phyloP scores from a whole-genome alignment of 2,113 vertebrate genomes.

The Neolamprologus tretocephalus region DNA sequence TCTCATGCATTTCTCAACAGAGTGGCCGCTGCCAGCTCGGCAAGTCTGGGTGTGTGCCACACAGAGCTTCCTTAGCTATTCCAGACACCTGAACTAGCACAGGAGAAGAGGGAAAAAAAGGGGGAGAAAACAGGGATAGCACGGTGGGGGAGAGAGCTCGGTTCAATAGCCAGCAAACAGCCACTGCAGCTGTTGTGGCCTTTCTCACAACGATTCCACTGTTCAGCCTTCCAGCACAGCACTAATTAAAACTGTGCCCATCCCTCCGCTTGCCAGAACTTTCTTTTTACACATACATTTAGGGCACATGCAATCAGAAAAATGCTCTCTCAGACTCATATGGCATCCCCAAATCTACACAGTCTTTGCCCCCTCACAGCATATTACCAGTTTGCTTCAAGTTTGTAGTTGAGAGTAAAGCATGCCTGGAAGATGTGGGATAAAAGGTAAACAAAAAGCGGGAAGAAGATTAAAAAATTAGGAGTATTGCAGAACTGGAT shows the following conservation, averaged over 20 bases:
- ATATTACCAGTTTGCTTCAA: background rate
- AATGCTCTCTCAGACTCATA: background rate
- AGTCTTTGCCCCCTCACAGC: background rate
- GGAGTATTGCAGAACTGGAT: background rate
- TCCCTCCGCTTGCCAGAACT: slow-evolving; percentile 29
- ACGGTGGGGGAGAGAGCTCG: background rate
- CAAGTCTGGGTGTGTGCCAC: slow-evolving; percentile 45
- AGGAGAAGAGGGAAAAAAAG: background rate
- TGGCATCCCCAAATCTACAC: background rate
- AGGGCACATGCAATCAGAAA: background rate
- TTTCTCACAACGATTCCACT: slow-evolving; percentile 57
- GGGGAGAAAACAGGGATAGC: background rate
- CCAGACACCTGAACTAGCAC: slow-evolving; percentile 63
- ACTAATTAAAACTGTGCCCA: slow-evolving; percentile 56
- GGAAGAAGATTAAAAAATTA: background rate
- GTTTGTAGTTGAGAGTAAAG: background rate
- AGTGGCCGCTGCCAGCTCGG: slow-evolving; percentile 16
- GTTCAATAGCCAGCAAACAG: slow-evolving; percentile 33
- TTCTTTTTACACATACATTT: background rate
- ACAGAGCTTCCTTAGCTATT: slow-evolving; percentile 45
- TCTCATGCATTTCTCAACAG: slow-evolving; percentile 50
- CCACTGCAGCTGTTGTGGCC: slow-evolving; percentile 52
- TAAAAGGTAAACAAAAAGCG: background rate
- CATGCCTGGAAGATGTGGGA: background rate
- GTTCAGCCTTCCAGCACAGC: slow-evolving; percentile 40